These are phyloP conservation scores for Actenoides hombroni DNA, from an alignment of 2,113 vertebrate species.

Conservation along the genomic window DNA sequence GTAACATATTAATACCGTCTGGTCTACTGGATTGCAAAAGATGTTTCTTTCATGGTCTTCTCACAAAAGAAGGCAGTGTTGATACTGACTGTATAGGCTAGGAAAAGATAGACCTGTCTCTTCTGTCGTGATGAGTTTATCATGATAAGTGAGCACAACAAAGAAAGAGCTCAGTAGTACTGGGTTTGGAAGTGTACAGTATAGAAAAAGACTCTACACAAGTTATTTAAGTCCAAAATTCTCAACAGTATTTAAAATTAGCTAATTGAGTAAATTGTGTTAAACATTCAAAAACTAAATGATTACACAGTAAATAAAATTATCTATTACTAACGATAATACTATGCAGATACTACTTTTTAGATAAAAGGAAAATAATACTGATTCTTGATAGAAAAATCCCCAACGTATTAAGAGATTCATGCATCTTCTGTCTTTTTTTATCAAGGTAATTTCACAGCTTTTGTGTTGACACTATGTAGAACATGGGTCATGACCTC, in stretches of 20 bases:
- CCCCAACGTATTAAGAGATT: background rate
- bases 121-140: background rate
- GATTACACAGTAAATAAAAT: background rate
- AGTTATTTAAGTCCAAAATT: background rate
- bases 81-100: accelerated
- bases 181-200: background rate
- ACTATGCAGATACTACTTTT: background rate
- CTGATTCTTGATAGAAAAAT: background rate
- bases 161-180: background rate
- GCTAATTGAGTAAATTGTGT: background rate
- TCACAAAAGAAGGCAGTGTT: accelerated
- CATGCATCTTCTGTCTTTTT: background rate
- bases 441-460: background rate
- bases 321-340: background rate
- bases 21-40: background rate
- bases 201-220: background rate
- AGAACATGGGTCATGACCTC: background rate
- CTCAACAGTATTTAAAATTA: background rate
- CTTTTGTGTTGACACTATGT: background rate
- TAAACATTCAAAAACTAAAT: background rate
- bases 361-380: background rate
- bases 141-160: accelerated
- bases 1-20: background rate
- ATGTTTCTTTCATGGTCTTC: background rate
- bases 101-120: background rate